Evolutionary conservation across 1,140 invertebrate species (phyloP), one percentile per base, ranked within the genome.

Genomic region (Ceratosolen solmsi): DNA sequence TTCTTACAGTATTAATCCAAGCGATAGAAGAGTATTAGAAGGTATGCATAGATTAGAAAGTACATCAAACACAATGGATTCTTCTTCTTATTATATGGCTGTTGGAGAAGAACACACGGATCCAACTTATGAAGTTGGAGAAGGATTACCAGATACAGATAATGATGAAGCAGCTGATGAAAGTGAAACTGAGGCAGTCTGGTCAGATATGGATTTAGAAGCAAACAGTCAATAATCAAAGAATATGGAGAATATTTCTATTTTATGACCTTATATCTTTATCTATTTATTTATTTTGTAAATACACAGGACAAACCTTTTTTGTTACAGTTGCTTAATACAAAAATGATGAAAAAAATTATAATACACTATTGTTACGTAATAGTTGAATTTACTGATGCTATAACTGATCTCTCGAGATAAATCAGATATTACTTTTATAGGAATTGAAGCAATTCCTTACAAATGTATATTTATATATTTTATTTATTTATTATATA

Each of bases 21-120:
- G 90, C 63, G 96, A 95, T 87, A 91, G 93, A 54, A 91, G 93
- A 87, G 95, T 94, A n/a, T 87, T 93, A 46, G 94, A 96, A 86
- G 95, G 94, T 20, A 93, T 95, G 87, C 94, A 95, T 87, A 89
- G 93, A 75, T 89, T 96, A 27, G 95, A 95, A 86, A 93, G 92
- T 85, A 91, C 94, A 25, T 90, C 91, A 0, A 88, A 90, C 56
- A 93, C 93, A 87, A 83, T 92, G 49, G 92, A 93, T 73, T 91
- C 91, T 7, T 89, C 89, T 63, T 89, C 89, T 60, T 93, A 92
- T 86, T 93, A 93, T 72, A 91, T 93, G 88, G 89, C 93, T 54
- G 92, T 92, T 1, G 90, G 92, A 33, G 92, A 92, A 76, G 90
- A 92, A 81, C 93, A 94, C 58, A 89, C 92, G 22, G 93, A 94